phyloP scores from a whole-genome alignment of 2,113 vertebrate genomes.

The Corythornis vintsioides region DNA sequence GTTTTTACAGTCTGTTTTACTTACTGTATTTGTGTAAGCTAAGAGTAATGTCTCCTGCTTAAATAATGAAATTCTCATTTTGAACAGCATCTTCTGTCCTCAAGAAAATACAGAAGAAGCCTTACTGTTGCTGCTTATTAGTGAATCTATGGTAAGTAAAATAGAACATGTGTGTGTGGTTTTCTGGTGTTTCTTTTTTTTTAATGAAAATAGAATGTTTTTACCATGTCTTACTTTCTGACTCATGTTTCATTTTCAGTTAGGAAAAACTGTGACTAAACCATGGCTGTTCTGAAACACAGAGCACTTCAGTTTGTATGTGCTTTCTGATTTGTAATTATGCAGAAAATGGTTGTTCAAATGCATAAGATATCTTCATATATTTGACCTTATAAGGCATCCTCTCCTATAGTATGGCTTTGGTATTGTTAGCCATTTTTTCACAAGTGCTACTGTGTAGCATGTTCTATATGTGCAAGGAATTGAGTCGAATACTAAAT shows the following conservation, averaged over 20 bases:
- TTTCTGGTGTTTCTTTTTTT: background rate
- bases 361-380: background rate
- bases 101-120: conserved; percentile 99
- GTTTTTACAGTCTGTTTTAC: background rate
- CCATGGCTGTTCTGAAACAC: background rate
- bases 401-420: background rate
- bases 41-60: background rate
- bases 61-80: conserved; percentile 60
- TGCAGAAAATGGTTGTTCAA: background rate
- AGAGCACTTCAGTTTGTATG: fast-evolving
- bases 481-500: background rate
- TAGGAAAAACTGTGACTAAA: background rate
- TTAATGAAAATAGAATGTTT: background rate
- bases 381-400: background rate
- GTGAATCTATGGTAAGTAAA: conserved; percentile 95
- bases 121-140: conserved; percentile 93
- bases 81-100: conserved; percentile 94
- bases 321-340: background rate
- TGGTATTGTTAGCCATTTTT: background rate
- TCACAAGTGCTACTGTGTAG: background rate
- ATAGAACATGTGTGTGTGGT: background rate
- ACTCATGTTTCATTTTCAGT: background rate
- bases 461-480: background rate
- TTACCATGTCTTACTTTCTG: background rate
- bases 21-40: background rate